Evolutionary conservation across 2,113 vertebrate species (phyloP), one percentile per base, ranked within the genome.

Genomic region (Leptobrachium ailaonicum): DNA sequence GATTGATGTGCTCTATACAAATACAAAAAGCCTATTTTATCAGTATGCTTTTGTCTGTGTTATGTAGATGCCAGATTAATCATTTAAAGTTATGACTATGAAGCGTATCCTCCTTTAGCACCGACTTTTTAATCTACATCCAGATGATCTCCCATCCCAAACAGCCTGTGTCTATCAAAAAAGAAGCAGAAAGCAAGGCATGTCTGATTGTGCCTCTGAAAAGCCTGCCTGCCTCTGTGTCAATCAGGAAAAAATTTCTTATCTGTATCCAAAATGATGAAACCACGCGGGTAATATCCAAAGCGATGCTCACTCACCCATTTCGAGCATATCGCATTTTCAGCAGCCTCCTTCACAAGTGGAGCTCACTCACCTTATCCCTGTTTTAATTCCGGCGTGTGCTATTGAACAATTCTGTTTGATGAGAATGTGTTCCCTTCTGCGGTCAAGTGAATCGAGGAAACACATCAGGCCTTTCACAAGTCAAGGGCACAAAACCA

Each of bases 191-290:
- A 81, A 75, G 50, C 71, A 68, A 69, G 58, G 79, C 79, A 81
- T 81, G 79, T 75, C 79, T 81, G 79, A 81, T 81, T 41, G n/a
- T 63, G 66, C 50, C 71, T 81, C 64, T 68, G 53, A 74, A 74
- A 68, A 60, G 71, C 64, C 73, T 63, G 71, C 72, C 79, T 81
- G 79, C 79, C 72, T 69, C 79, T 32, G 14, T 69, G 79, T 75
- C 79, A 81, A 75, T 81, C 79, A 81, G 79, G 32, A 75, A 80
- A 81, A 81, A 64, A 81, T 81, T 74, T 81, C 79, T 75, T 75
- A 74, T 81, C 79, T 81, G 72, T 69, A 81, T 81, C 79, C 53
- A 81, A 63, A 81, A 69, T 63, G 78, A 80, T 80, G 79, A 81
- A 68, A 69, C 79, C 79, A 74, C 78, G 43, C 41, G 72, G 72